Conservation (phyloP, 2,113 vertebrate genomes). For the Centrocercus urophasianus region DNA sequence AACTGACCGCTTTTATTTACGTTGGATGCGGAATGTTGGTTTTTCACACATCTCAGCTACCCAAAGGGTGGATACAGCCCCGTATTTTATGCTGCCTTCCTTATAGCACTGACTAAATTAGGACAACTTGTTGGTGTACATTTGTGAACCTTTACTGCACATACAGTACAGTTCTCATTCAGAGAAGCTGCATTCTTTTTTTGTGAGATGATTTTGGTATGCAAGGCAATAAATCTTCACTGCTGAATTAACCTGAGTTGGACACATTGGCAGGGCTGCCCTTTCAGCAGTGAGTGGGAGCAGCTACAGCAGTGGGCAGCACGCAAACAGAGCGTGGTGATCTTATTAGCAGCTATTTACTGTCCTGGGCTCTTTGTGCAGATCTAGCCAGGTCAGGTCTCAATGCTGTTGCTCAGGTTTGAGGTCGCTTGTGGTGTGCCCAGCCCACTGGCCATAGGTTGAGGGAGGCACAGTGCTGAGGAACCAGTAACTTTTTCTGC, state of each 20-base stretch:
- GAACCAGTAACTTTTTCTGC: neutral
- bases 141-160: neutral
- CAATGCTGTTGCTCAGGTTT: neutral
- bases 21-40: neutral
- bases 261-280: fast-evolving
- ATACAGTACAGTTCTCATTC: fast-evolving
- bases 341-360: neutral
- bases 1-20: neutral
- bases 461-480: neutral
- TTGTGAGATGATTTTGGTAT: neutral
- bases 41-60: neutral
- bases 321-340: fast-evolving
- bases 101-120: neutral
- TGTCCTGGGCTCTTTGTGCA: fast-evolving
- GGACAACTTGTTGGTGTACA: neutral
- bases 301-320: neutral
- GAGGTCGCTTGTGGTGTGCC: neutral
- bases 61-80: neutral
- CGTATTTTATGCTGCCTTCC: neutral
- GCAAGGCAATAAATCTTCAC: neutral
- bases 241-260: neutral
- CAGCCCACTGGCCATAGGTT: neutral
- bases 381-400: neutral
- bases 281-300: neutral
- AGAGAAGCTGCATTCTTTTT: neutral